phyloP scores from a whole-genome alignment of 2,797 vertebrate species.

The Aulostomus chinensis region DNA sequence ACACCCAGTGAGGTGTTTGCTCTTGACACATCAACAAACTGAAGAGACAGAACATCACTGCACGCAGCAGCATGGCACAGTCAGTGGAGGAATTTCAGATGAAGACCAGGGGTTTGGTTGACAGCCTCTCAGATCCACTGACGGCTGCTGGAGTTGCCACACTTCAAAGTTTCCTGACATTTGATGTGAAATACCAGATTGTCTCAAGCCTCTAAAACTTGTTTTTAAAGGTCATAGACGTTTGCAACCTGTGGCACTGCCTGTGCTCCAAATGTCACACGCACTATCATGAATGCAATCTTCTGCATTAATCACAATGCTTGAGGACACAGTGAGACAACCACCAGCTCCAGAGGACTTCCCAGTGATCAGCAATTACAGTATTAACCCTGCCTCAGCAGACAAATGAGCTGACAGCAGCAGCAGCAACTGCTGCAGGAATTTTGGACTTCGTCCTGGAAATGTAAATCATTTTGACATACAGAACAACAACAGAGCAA shows the following conservation, averaged over 20 bases:
- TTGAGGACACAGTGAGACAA: neutral
- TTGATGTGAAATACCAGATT: too few relatives aligned
- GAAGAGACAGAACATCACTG: constrained; percentile 7
- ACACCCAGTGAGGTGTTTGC: constrained; percentile 43
- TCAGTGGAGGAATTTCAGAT: too few relatives aligned
- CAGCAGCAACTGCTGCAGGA: neutral
- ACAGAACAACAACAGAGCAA: constrained; percentile 31
- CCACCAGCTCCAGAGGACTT: too few relatives aligned
- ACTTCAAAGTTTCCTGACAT: too few relatives aligned
- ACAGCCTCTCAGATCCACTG: too few relatives aligned
- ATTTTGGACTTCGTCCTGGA: neutral
- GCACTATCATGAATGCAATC: too few relatives aligned
- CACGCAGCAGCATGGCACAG: neutral
- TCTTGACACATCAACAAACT: constrained; percentile 57
- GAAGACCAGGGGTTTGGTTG: too few relatives aligned
- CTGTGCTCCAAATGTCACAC: too few relatives aligned
- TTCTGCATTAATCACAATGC: too few relatives aligned
- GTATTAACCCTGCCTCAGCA: neutral
- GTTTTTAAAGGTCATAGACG: neutral
- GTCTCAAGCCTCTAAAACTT: neutral
- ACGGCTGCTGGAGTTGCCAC: too few relatives aligned
- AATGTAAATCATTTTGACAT: constrained; percentile 16
- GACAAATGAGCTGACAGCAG: neutral
- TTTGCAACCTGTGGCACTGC: neutral
- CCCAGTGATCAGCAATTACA: neutral